phyloP scores from a whole-genome alignment of 2,797 vertebrate species.

The Acipenser ruthenus region DNA sequence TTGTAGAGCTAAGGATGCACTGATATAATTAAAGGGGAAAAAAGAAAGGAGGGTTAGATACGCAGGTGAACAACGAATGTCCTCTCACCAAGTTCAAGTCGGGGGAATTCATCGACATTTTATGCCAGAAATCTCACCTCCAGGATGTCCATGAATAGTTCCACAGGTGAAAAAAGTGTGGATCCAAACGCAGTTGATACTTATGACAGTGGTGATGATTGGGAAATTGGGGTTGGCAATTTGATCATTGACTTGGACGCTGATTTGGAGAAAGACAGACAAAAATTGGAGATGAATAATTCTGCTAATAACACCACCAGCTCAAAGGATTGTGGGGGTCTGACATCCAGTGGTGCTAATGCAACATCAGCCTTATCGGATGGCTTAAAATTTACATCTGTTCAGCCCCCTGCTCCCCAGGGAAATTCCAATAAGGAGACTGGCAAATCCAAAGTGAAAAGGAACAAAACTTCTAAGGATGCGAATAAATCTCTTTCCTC shows the following conservation, averaged over 20 bases:
- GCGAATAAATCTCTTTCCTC: constrained; percentile 72
- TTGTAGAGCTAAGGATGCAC: constrained; percentile 39
- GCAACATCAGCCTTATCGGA: constrained; percentile 69
- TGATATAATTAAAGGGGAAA: constrained; percentile 18
- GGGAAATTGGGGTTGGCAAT: constrained; percentile 82
- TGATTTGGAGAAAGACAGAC: constrained; percentile 88
- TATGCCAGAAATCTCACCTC: constrained; percentile 67
- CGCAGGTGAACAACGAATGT: constrained; percentile 64
- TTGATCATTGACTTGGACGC: constrained; percentile 88
- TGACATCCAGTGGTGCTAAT: constrained; percentile 66
- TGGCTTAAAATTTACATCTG: constrained; percentile 74
- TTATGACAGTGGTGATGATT: constrained; percentile 81
- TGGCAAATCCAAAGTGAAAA: constrained; percentile 86
- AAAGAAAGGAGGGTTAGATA: constrained; percentile 34
- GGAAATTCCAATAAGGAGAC: constrained; percentile 81
- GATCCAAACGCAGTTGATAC: constrained; percentile 72
- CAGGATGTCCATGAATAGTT: constrained; percentile 84
- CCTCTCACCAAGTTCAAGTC: constrained; percentile 62
- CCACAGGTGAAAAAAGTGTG: constrained; percentile 70
- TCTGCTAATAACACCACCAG: constrained; percentile 62
- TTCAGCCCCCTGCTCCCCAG: constrained; percentile 71
- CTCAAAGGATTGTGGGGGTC: constrained; percentile 76
- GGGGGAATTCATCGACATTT: constrained; percentile 70
- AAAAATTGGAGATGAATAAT: constrained; percentile 87
- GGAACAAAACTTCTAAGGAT: constrained; percentile 80